Conservation (phyloP, 2,888 invertebrate species). For the Rugalucina vietnamica region DNA sequence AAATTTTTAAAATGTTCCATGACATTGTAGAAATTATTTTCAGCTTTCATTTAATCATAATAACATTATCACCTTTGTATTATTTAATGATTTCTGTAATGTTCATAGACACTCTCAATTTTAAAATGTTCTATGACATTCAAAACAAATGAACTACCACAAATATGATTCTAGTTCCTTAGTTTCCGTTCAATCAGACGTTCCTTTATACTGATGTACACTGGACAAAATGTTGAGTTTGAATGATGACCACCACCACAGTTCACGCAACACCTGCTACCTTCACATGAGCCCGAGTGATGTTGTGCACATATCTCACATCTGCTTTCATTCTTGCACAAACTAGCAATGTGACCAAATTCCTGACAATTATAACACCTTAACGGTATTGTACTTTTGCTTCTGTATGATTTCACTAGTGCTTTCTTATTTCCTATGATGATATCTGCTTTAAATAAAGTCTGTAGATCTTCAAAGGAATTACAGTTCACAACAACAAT, state of each 20-base stretch:
- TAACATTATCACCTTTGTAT: too few relatives aligned
- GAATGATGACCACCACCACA: not conserved
- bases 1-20: too few relatives aligned
- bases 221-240: not conserved
- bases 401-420: not conserved
- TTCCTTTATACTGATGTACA: too few relatives aligned
- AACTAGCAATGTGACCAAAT: slow-evolving; percentile 7
- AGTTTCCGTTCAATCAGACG: too few relatives aligned
- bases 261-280: not conserved
- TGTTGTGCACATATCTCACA: slow-evolving; percentile 21
- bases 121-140: too few relatives aligned
- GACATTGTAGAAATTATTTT: too few relatives aligned
- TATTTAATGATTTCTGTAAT: too few relatives aligned
- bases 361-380: slow-evolving; percentile 30
- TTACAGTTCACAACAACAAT: slow-evolving; percentile 5
- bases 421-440: not conserved
- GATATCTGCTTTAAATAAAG: not conserved
- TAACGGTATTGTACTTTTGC: slow-evolving; percentile 14
- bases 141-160: too few relatives aligned
- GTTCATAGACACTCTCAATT: too few relatives aligned
- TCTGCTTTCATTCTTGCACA: not conserved
- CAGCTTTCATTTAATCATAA: too few relatives aligned
- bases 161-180: too few relatives aligned
- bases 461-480: not conserved
- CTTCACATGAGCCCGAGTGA: not conserved